These are phyloP conservation scores for Temnothorax nylanderi DNA, from an alignment of 1,140 invertebrate genomes.

Conservation along the genomic window DNA sequence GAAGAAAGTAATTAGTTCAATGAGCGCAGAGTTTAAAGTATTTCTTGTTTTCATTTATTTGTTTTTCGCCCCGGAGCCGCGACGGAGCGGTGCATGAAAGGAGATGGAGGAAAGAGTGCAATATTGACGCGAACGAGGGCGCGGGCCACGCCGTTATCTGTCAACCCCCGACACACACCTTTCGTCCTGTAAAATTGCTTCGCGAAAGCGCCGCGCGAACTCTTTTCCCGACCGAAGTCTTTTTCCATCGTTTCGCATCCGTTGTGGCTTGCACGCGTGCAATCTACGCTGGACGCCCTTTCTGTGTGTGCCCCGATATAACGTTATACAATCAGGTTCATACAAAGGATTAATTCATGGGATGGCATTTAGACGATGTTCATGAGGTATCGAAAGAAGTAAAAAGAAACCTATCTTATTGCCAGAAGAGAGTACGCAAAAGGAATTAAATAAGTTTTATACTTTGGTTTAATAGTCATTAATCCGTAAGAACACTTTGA, in stretches of 20 bases:
- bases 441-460: background rate
- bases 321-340: background rate
- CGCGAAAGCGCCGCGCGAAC: constrained; percentile 4
- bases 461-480: background rate
- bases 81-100: background rate
- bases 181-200: constrained; percentile 56
- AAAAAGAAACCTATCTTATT: background rate
- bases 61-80: constrained; percentile 1
- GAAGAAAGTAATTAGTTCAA: constrained; percentile 48
- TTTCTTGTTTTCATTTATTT: constrained; percentile 29
- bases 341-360: background rate
- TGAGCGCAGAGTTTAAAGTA: constrained; percentile 36
- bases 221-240: constrained; percentile 30
- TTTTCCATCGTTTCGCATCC: constrained; percentile 23
- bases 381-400: background rate
- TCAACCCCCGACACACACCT: constrained; percentile 33
- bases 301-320: background rate
- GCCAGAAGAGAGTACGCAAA: background rate
- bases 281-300: background rate
- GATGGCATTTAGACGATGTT: background rate
- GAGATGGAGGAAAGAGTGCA: constrained; percentile 9
- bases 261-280: background rate
- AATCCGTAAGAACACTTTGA: background rate
- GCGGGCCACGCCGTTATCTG: constrained; percentile 48
- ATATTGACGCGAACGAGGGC: constrained; percentile 47